Conservation (phyloP, 2,113 vertebrate species). For the Myiagra hebetior region DNA sequence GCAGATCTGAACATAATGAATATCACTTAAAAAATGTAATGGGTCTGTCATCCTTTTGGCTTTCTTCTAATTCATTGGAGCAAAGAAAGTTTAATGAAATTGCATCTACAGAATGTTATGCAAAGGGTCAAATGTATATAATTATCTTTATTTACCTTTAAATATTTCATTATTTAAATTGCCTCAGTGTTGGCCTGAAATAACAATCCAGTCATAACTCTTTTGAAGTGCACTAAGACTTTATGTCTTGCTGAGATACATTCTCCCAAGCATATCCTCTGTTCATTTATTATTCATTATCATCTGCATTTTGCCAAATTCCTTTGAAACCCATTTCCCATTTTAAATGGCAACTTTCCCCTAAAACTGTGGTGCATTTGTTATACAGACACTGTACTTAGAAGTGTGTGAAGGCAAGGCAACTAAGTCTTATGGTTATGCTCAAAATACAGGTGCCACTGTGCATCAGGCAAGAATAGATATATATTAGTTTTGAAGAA, state of each 20-base stretch:
- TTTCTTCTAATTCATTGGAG: neutral
- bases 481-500: neutral
- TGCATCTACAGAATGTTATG: neutral
- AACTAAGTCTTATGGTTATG: neutral
- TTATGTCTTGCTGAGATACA: slow-evolving; percentile 37
- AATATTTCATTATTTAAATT: slow-evolving; percentile 50
- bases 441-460: neutral
- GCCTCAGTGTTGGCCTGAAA: neutral
- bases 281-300: slow-evolving; percentile 65
- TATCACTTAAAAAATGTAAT: neutral
- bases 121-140: neutral
- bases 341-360: neutral
- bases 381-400: neutral
- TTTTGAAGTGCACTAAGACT: slow-evolving; percentile 45
- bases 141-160: slow-evolving; percentile 10
- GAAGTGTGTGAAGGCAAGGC: neutral
- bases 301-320: slow-evolving; percentile 45
- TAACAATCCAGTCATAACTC: slow-evolving; percentile 16
- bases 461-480: neutral
- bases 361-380: neutral
- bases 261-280: neutral
- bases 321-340: slow-evolving; percentile 25
- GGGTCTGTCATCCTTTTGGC: neutral
- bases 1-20: neutral
- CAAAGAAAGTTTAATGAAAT: neutral